These are phyloP conservation scores for Penelope pileata DNA, from an alignment of 2,113 vertebrate genomes.

Conservation along the genomic window DNA sequence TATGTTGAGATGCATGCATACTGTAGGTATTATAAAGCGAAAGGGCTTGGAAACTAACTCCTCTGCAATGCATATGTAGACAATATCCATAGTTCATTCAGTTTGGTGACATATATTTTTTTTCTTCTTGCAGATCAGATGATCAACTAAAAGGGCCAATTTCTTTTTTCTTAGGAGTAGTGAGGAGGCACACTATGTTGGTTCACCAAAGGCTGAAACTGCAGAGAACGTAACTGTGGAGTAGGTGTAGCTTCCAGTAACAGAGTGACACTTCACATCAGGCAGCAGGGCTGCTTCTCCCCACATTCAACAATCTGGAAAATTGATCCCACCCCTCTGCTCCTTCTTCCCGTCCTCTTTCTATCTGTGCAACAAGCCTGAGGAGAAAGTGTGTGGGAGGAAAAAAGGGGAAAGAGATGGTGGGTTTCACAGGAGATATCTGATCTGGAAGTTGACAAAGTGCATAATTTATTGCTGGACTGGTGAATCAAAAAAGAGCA, in stretches of 20 bases:
- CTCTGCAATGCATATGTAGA: neutral
- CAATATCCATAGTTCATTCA: neutral
- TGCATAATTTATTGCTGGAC: neutral
- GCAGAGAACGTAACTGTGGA: neutral
- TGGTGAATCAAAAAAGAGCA: neutral
- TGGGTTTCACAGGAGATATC: neutral
- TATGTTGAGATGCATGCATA: neutral
- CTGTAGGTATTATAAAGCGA: neutral
- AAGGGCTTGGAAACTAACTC: neutral
- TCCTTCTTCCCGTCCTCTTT: neutral
- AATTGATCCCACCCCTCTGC: neutral
- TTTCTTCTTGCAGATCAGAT: neutral
- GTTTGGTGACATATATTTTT: neutral
- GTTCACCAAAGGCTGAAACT: neutral
- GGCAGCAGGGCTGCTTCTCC: neutral
- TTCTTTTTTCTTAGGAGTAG: neutral
- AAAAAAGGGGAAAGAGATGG: neutral
- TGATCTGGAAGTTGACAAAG: neutral
- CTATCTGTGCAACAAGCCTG: neutral
- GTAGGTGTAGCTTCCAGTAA: neutral
- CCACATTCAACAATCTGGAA: neutral
- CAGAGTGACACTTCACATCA: neutral
- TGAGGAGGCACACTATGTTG: accelerated
- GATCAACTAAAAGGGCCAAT: neutral
- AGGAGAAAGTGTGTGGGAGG: neutral